A percentile compares a stretch with the other conserved stretches of the same genome.
These are phyloP conservation scores for Apotomis capreana DNA, from an alignment of 2,888 invertebrate species.

Conservation along the genomic window DNA sequence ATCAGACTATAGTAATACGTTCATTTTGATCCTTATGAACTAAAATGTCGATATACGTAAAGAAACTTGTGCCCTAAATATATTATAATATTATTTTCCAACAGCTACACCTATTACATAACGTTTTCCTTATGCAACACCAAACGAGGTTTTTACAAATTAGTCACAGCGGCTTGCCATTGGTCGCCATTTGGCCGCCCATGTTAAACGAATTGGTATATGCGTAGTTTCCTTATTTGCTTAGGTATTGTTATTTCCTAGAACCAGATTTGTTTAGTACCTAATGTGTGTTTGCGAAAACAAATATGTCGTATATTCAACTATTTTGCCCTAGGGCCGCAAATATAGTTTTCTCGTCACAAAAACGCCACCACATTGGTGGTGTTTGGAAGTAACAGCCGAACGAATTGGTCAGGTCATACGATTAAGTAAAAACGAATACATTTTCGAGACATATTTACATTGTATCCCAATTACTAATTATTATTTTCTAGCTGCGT, in stretches of 20 bases:
- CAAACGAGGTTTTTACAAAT: constrained; percentile 32
- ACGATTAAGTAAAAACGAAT: too few relatives aligned
- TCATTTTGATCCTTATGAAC: too few relatives aligned
- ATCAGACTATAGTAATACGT: too few relatives aligned
- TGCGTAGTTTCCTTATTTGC: constrained; percentile 29
- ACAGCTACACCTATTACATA: background rate
- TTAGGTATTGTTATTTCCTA: constrained; percentile 18
- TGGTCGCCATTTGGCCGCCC: constrained; percentile 25
- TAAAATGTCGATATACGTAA: background rate
- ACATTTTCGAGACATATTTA: too few relatives aligned
- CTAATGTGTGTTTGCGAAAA: constrained; percentile 6
- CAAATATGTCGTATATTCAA: background rate
- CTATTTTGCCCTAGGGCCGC: too few relatives aligned
- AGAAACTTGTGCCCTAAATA: background rate
- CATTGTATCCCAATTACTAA: too few relatives aligned
- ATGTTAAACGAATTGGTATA: constrained; percentile 18
- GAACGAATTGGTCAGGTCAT: too few relatives aligned
- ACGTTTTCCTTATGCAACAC: constrained; percentile 26
- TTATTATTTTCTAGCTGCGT: too few relatives aligned
- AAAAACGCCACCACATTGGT: too few relatives aligned
- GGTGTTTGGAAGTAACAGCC: too few relatives aligned
- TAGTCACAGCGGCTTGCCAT: constrained; percentile 18
- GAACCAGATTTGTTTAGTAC: background rate
- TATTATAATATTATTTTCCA: constrained; percentile 5
- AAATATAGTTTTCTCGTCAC: too few relatives aligned